Conservation (phyloP, 2,113 vertebrate genomes). For the Leptobrachium ailaonicum region DNA sequence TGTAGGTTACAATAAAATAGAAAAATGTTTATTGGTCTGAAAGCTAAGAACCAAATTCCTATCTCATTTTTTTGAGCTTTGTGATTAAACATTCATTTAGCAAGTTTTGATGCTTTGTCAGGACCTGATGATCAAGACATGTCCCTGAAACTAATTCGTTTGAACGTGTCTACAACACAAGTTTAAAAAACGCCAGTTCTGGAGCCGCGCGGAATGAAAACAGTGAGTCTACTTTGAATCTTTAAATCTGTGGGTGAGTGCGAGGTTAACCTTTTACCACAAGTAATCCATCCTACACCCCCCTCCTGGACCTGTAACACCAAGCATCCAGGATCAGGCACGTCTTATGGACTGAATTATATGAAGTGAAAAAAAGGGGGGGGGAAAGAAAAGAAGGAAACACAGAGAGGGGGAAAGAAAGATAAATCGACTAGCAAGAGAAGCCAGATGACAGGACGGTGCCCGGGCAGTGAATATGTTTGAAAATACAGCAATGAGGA, state of each 20-base stretch:
- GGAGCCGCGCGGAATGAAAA: conserved; percentile 51
- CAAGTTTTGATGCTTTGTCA: conserved; percentile 8
- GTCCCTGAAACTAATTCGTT: conserved; percentile 25
- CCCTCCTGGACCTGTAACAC: conserved; percentile 25
- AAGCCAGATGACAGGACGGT: conserved; percentile 77
- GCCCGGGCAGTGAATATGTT: conserved; percentile 84
- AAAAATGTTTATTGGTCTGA: background rate
- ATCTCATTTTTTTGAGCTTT: background rate
- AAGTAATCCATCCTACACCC: conserved; percentile 45
- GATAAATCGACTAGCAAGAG: conserved; percentile 78
- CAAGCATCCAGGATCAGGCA: conserved; percentile 68
- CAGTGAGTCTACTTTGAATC: conserved; percentile 53
- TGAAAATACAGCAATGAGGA: conserved; percentile 81
- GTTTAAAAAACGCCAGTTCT: conserved; percentile 60
- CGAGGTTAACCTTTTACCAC: conserved; percentile 75
- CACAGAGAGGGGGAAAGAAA: conserved; percentile 82
- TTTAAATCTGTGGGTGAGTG: conserved; percentile 69
- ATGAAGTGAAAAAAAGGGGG: conserved; percentile 69
- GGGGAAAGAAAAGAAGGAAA: conserved; percentile 54
- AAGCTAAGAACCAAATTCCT: background rate
- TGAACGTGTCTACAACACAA: conserved; percentile 40
- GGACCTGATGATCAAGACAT: conserved; percentile 20
- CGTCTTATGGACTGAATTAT: conserved; percentile 82
- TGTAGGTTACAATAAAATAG: background rate
- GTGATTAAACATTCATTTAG: background rate